A percentile compares a stretch with the other conserved stretches of the same genome.
These are phyloP conservation scores for Propithecus perrieri DNA, from an alignment of 2,797 vertebrate genomes.

Conservation along the genomic window DNA sequence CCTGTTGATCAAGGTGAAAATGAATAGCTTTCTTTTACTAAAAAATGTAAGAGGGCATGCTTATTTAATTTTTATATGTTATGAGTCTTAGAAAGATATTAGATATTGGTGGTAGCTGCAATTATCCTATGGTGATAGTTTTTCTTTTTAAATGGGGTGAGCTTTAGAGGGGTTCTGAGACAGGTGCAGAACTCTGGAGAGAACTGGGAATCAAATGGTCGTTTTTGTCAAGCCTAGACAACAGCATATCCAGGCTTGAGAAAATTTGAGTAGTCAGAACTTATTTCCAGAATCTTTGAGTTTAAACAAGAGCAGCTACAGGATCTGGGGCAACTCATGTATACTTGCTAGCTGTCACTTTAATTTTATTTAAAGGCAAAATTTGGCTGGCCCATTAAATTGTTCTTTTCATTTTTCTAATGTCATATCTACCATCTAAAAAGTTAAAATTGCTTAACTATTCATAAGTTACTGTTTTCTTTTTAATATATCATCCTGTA, in stretches of 20 bases:
- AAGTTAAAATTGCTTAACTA: not conserved
- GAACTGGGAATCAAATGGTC: not conserved
- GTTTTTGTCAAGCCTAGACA: not conserved
- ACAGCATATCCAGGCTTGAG: not conserved
- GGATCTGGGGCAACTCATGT: not conserved
- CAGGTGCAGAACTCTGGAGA: not conserved
- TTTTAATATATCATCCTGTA: not conserved
- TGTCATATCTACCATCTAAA: not conserved
- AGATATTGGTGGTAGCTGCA: not conserved
- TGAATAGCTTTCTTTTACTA: slow-evolving; percentile 31
- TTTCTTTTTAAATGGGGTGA: not conserved
- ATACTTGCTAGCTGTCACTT: not conserved
- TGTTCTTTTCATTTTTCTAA: not conserved
- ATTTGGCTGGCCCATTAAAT: not conserved
- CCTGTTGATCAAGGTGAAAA: slow-evolving; percentile 58
- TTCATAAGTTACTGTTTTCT: not conserved
- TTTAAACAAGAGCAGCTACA: not conserved
- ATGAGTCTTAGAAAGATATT: not conserved
- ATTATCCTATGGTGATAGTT: not conserved
- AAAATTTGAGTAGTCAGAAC: not conserved
- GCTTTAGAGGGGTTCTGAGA: not conserved
- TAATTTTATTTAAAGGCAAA: slow-evolving; percentile 4
- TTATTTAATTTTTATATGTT: slow-evolving; percentile 23
- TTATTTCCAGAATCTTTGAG: slow-evolving; percentile 20
- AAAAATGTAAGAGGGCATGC: not conserved